Base-by-base conservation (phyloP, 2,113 vertebrate genomes). In the Podarcis cretensis region DNA sequence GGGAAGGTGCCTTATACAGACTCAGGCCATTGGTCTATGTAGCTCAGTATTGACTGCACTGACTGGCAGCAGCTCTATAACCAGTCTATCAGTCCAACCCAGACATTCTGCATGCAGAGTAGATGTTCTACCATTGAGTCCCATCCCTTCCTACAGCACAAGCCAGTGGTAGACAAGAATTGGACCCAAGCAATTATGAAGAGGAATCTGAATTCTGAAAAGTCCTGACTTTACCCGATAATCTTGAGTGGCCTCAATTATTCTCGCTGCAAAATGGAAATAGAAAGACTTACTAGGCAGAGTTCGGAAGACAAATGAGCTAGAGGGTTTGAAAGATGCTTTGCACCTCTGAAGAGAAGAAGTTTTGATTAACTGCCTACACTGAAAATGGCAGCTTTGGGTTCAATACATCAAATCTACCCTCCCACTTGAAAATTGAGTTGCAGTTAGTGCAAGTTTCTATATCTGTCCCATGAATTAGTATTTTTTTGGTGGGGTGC, bases 381-480 rank as follows among this genome's bases (percentile, higher is more conserved):
- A 37, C 25, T 37, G 32, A 71, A 66, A 5, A 27, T 18, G 40
- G 25, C 32, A 59, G 8, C 35, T 30, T 35, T 57, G 40, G 87
- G 21, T n/a, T 66, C 14, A 43, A 48, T 76, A 76, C 65, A 76
- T 25, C 80, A 76, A 20, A 43, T 54, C 59, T 54, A 54, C 10
- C 14, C 40, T 40, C 71, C 79, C 78, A 81, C 74, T 82, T 87
- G 88, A 8, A 93, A 95, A 89, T 85, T 91, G 89, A 91, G 92
- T 40, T 84, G 83, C 0, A 71, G 84, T 85, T 90, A 93, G 90
- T 85, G 89, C 91, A 80, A 93, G 87, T 93, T 89, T 65, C 35
- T 77, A 83, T 81, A 91, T 91, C 93, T 54, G 76, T 48, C 83
- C 76, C 88, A 85, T 84, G 89, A 93, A 94, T 54, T 54, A 54